Conservation (phyloP, 92 coral and sea anemone genomes). For the Hydrozoanthus gracilis region DNA sequence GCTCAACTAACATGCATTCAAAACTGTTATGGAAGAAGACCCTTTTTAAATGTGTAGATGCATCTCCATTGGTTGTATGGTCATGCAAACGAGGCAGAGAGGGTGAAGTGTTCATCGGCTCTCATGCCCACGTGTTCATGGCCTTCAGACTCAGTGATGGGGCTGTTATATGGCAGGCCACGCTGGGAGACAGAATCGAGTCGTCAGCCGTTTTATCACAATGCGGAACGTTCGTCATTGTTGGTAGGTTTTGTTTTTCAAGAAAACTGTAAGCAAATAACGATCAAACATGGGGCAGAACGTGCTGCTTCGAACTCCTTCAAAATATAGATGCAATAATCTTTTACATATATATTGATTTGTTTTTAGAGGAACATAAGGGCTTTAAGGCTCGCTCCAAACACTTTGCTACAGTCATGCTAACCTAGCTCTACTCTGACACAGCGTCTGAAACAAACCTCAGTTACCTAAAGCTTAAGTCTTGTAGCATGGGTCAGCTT, state of each 20-base stretch:
- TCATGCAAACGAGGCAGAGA: slow-evolving; percentile 48
- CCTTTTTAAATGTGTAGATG: slow-evolving; percentile 88
- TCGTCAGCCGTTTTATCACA: slow-evolving; percentile 88
- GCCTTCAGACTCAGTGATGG: slow-evolving; percentile 79
- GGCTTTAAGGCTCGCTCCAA: too few species aligned
- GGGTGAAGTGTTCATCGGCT: slow-evolving; percentile 85
- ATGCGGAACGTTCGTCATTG: slow-evolving; percentile 76
- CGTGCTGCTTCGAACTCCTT: too few species aligned
- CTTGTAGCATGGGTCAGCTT: too few species aligned
- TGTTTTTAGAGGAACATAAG: too few species aligned
- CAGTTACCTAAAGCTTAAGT: too few species aligned
- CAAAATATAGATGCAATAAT: too few species aligned
- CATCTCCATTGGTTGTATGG: slow-evolving; percentile 91
- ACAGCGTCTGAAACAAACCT: too few species aligned
- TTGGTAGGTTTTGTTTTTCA: slow-evolving; percentile 68
- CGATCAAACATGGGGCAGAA: too few species aligned
- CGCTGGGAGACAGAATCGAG: slow-evolving; percentile 89
- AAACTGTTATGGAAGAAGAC: slow-evolving; percentile 66
- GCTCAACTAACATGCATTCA: background rate
- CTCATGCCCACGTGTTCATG: slow-evolving; percentile 89
- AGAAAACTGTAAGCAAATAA: background rate
- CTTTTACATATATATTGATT: too few species aligned
- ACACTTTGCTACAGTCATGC: too few species aligned
- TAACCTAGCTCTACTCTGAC: too few species aligned
- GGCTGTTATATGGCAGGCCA: slow-evolving; percentile 75